phyloP scores from a whole-genome alignment of 2,797 vertebrate genomes.

The Chromis chromis region DNA sequence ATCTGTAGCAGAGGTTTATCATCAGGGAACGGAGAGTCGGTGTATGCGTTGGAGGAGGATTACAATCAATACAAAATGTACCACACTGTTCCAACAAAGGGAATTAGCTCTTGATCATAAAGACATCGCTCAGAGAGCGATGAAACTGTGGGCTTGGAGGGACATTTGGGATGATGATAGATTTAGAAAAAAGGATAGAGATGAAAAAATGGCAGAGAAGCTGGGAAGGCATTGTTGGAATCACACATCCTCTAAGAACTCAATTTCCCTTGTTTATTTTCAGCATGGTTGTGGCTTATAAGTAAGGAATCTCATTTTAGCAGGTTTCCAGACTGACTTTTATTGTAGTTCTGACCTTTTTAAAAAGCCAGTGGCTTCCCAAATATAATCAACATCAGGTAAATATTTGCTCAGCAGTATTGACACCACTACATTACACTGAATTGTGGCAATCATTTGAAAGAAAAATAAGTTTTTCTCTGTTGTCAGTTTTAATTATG shows the following conservation, averaged over 20 bases:
- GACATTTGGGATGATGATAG: constrained; percentile 19
- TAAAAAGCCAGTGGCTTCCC: background rate
- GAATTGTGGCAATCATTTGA: background rate
- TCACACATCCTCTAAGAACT: constrained; percentile 7
- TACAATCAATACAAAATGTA: constrained; percentile 43
- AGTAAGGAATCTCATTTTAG: background rate
- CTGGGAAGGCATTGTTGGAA: background rate
- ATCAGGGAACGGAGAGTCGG: constrained; percentile 1
- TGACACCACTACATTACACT: background rate
- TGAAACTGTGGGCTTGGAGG: constrained; percentile 1
- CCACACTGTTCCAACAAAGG: constrained; percentile 27
- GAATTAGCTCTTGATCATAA: constrained; percentile 49
- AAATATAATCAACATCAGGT: constrained; percentile 10
- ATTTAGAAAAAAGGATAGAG: background rate
- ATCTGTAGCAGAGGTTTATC: constrained; percentile 48
- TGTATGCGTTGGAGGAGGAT: constrained; percentile 29
- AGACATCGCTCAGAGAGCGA: constrained; percentile 14
- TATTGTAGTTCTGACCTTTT: background rate
- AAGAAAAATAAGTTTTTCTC: background rate
- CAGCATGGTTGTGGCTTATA: background rate
- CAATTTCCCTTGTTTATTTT: background rate
- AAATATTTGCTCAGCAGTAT: constrained; percentile 13
- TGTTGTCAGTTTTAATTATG: constrained; percentile 19
- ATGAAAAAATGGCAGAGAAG: background rate
- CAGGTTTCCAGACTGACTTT: constrained; percentile 10